Conservation (phyloP, 2,797 vertebrate genomes). For the Malacoctenus gilli region DNA sequence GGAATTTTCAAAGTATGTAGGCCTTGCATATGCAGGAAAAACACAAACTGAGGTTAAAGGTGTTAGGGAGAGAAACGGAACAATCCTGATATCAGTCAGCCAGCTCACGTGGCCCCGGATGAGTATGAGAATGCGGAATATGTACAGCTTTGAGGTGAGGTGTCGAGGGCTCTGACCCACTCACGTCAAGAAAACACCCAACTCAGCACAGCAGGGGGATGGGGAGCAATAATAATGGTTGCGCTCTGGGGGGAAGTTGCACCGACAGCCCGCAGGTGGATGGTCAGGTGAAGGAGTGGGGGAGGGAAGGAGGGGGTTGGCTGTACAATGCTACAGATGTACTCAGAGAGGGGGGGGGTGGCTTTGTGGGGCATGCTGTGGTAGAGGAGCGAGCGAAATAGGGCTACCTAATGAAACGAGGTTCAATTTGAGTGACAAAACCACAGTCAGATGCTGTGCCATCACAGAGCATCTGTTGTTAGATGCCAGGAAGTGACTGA, state of each 20-base stretch:
- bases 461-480: too few relatives aligned
- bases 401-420: too few relatives aligned
- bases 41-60: too few relatives aligned
- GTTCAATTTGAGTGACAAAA: too few relatives aligned
- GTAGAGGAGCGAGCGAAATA: too few relatives aligned
- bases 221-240: constrained; percentile 11
- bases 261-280: not conserved
- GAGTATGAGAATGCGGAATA: constrained; percentile 10
- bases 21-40: too few relatives aligned
- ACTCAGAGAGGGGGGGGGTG: not conserved
- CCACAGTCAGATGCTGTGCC: too few relatives aligned
- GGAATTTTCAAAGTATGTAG: too few relatives aligned
- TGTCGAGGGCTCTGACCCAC: constrained; percentile 18
- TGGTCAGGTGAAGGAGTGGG: not conserved
- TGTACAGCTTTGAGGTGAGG: constrained; percentile 16
- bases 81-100: constrained; percentile 1
- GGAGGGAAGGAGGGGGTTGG: not conserved
- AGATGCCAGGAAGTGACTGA: too few relatives aligned
- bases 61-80: constrained; percentile 11
- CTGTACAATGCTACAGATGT: too few relatives aligned
- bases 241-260: not conserved
- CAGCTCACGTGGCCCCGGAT: constrained; percentile 4
- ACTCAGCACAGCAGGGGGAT: constrained; percentile 28
- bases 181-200: constrained; percentile 13
- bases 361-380: not conserved